phyloP scores from a whole-genome alignment of 1,140 invertebrate genomes.

The Aphelenchoides avenae region DNA sequence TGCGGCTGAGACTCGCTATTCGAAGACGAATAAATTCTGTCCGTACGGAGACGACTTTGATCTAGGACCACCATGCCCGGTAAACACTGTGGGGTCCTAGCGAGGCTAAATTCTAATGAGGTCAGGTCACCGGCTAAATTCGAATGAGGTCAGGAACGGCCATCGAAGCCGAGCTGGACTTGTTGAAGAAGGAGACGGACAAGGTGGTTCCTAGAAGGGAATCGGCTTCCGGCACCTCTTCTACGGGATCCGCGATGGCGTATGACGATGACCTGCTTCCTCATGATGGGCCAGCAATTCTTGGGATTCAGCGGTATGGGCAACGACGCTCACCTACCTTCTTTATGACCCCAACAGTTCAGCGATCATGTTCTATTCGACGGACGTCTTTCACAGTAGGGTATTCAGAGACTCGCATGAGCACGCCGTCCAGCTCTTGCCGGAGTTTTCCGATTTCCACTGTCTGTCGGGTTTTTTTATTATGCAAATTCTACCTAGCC shows the following conservation, averaged over 20 bases:
- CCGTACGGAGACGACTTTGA: too few relatives aligned
- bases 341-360: too few relatives aligned
- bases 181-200: conserved; percentile 4
- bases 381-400: conserved; percentile 22
- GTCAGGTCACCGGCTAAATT: too few relatives aligned
- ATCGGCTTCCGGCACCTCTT: conserved; percentile 15
- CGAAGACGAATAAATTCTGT: too few relatives aligned
- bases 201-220: conserved; percentile 1
- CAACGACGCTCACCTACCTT: too few relatives aligned
- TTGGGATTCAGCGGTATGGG: conserved; percentile 86
- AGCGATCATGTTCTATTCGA: conserved; percentile 64
- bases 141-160: too few relatives aligned
- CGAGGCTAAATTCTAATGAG: not conserved
- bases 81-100: too few relatives aligned
- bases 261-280: conserved; percentile 64
- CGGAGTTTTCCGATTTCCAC: conserved; percentile 63
- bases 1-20: too few relatives aligned
- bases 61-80: too few relatives aligned
- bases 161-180: conserved; percentile 13
- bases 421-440: conserved; percentile 18
- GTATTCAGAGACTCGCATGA: conserved; percentile 17
- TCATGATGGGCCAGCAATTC: conserved; percentile 88
- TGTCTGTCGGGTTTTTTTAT: conserved; percentile 7
- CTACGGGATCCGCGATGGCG: too few relatives aligned
- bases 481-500: too few relatives aligned